Percentiles rank a stretch among this genome's conserved stretches.
phyloP scores from a whole-genome alignment of 2,888 invertebrate genomes.

The Temnothorax unifasciatus region DNA sequence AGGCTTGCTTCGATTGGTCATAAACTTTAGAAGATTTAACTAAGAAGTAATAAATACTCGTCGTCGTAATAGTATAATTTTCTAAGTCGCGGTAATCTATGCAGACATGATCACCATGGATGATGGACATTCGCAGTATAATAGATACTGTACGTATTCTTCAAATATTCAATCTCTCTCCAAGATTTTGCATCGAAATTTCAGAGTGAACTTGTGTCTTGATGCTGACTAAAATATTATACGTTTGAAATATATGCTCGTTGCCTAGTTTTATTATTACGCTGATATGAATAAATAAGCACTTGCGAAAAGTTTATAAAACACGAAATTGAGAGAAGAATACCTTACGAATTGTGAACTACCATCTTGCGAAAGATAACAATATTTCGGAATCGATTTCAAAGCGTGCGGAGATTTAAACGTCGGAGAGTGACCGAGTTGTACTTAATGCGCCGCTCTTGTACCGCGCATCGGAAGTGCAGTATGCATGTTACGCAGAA shows the following conservation, averaged over 20 bases:
- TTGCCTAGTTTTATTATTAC: background rate
- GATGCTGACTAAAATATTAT: background rate
- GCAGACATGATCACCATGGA: constrained; percentile 83
- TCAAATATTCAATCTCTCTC: background rate
- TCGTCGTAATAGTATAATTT: background rate
- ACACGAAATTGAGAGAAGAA: background rate
- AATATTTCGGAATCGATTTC: background rate
- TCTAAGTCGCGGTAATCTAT: background rate
- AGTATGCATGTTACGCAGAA: background rate
- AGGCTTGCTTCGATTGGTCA: constrained; percentile 2
- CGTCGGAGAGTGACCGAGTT: constrained; percentile 19
- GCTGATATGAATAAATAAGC: background rate
- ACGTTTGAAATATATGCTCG: background rate
- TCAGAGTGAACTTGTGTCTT: background rate
- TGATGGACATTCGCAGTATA: constrained; percentile 77
- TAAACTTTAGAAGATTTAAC: constrained; percentile 28
- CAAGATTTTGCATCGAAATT: background rate
- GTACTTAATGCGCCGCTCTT: constrained; percentile 3
- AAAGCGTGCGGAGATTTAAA: constrained; percentile 25
- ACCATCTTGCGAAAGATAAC: background rate
- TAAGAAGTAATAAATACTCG: background rate
- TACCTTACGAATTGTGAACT: background rate
- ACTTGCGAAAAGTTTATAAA: background rate
- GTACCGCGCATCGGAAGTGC: constrained; percentile 28
- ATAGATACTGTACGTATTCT: constrained; percentile 81